Percentiles rank a stretch among this genome's conserved stretches.
Evolutionary conservation across 2,797 vertebrate genomes (phyloP).

Genomic region (Crotalus adamanteus): DNA sequence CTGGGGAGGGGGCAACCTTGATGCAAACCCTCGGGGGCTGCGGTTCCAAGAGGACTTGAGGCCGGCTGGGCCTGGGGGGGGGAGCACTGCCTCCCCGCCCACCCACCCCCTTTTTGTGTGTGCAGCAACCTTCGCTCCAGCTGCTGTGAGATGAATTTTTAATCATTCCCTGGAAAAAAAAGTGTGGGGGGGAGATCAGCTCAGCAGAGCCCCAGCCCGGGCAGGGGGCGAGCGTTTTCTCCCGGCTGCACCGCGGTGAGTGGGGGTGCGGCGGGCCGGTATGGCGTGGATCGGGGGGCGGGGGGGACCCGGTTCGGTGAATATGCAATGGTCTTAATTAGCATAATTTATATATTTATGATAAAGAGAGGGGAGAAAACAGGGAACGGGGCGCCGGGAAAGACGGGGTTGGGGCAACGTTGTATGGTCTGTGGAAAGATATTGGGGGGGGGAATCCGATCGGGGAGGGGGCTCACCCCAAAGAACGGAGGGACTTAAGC

Average conservation of each 20-base stretch:
- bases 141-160: constrained; percentile 85
- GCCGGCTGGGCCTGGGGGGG: constrained; percentile 44
- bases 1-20: not conserved
- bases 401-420: constrained; percentile 20
- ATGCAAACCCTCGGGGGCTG: constrained; percentile 1
- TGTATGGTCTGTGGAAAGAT: not conserved
- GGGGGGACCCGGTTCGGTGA: constrained; percentile 77
- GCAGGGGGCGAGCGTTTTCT: constrained; percentile 68
- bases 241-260: constrained; percentile 42
- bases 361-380: constrained; percentile 83
- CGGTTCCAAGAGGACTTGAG: constrained; percentile 23
- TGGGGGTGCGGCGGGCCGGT: constrained; percentile 51
- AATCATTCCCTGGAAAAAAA: constrained; percentile 81
- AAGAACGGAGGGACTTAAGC: not conserved
- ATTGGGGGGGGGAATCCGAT: not conserved
- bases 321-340: constrained; percentile 98
- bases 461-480: not conserved
- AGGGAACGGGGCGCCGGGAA: constrained; percentile 39
- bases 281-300: constrained; percentile 59
- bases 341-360: constrained; percentile 99
- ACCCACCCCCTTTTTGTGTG: constrained; percentile 68
- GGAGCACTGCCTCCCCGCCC: constrained; percentile 16
- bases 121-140: constrained; percentile 78
- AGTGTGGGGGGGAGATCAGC: constrained; percentile 39
- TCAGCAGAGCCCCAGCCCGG: not conserved